Evolutionary conservation across 2,797 vertebrate genomes (phyloP).

Genomic region (Xyrichtys novacula): DNA sequence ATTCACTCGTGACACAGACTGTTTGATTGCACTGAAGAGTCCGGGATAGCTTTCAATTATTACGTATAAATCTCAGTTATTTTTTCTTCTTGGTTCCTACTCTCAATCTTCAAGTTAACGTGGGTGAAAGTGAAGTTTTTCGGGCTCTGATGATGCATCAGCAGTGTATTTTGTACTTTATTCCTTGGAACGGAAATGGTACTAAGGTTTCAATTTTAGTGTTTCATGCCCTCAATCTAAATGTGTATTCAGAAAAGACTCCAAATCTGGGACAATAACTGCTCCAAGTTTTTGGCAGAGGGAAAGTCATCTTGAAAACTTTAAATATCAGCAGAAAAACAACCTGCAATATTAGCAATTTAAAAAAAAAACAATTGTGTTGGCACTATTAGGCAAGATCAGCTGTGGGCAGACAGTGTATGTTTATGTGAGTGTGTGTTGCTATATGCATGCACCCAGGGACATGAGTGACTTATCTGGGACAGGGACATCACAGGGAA

Average conservation of each 20-base stretch:
- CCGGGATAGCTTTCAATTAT: neutral
- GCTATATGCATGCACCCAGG: constrained; percentile 47
- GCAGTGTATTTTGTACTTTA: too few relatives aligned
- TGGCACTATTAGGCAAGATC: constrained; percentile 26
- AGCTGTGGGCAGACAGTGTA: constrained; percentile 23
- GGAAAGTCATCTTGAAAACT: constrained; percentile 30
- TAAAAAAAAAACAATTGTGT: constrained; percentile 51
- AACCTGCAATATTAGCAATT: constrained; percentile 35
- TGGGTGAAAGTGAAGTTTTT: too few relatives aligned
- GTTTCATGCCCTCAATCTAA: constrained; percentile 16
- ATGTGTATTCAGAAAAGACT: constrained; percentile 17
- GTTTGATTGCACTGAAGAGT: too few relatives aligned
- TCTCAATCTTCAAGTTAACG: too few relatives aligned
- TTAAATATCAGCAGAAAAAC: constrained; percentile 28
- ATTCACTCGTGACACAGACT: neutral
- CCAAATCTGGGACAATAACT: constrained; percentile 20
- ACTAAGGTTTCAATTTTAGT: constrained; percentile 3
- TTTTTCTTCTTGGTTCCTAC: too few relatives aligned
- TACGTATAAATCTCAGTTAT: neutral
- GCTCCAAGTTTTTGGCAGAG: constrained; percentile 10
- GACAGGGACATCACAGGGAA: constrained; percentile 78
- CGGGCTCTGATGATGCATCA: neutral
- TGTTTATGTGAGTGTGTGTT: constrained; percentile 31
- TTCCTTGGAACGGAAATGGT: too few relatives aligned
- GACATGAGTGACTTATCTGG: constrained; percentile 82